Base-by-base conservation (phyloP, 2,888 invertebrate species). In the Linnaemya tessellans region DNA sequence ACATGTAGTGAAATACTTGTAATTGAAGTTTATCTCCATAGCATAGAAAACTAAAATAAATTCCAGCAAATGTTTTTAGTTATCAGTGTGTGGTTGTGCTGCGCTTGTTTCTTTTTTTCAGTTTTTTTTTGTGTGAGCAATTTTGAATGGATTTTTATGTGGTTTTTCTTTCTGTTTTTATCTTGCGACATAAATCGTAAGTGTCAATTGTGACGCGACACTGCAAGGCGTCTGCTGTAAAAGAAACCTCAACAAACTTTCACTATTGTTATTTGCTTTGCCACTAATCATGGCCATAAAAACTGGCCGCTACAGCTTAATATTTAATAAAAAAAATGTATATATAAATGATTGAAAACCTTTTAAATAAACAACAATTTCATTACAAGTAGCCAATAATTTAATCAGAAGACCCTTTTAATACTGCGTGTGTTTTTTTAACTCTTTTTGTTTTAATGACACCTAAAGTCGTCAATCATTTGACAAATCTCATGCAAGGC, bases 391-490 rank as follows among this genome's bases (percentile, higher is more conserved):
- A 73, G 73, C 71, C 68, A 49, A 65, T 54, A 43, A 70, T 20
- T 73, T 68, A 58, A 51, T 74, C 54, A 73, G 18, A 9, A 46
- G 74, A 75, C 82, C 82, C 70, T 75, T 70, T 77, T 68, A 51
- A 43, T 20, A 30, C 3, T 30, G 25, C 41, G 51, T 20, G 35
- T 71, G 43, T 20, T 20, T 54, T 18, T 80, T 30, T 30, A 9
- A 38, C 58, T 67, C 11, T 75, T 84, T 62, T 67, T 70, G 13
- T 71, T 13, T 90, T 89, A 90, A 90, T 90, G 89, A 89, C 90
- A 90, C 89, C 89, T 73, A 87, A 90, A 89, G 90, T 90, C 90
- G 90, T 90, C 90, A 90, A 90, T 90, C 90, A 90, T 90, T 88
- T 89, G 89, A 88, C 58, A 85, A 77, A 74, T 74, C 58, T 85